Percentiles rank a stretch among this genome's conserved stretches.
phyloP scores from a whole-genome alignment of 2,888 invertebrate genomes.

The Temnothorax ravouxi region DNA sequence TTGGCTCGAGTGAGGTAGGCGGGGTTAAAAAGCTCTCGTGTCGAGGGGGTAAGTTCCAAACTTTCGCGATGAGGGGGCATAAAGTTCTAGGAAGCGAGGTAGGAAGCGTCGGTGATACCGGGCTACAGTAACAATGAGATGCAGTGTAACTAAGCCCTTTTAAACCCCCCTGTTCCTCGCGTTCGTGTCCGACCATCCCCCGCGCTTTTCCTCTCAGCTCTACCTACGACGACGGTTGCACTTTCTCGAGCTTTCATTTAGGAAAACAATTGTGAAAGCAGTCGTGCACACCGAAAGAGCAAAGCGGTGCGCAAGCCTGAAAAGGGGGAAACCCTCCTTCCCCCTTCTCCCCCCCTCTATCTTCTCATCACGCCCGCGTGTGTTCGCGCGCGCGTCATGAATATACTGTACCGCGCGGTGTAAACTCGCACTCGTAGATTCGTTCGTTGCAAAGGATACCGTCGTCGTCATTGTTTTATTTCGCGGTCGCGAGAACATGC shows the following conservation, averaged over 20 bases:
- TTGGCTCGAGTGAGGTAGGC: slow-evolving; percentile 39
- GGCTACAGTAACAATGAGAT: slow-evolving; percentile 72
- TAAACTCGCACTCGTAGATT: slow-evolving; percentile 54
- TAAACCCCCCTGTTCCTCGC: slow-evolving; percentile 37
- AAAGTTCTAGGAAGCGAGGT: slow-evolving; percentile 55
- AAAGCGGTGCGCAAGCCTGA: slow-evolving; percentile 57
- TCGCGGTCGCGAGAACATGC: slow-evolving; percentile 43
- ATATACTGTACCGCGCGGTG: slow-evolving; percentile 21
- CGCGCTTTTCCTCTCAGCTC: slow-evolving; percentile 41
- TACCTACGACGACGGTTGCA: slow-evolving; percentile 40
- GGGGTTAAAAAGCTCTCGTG: slow-evolving; percentile 66
- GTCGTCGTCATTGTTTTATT: slow-evolving; percentile 54
- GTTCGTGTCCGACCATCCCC: slow-evolving; percentile 51
- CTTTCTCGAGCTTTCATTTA: slow-evolving; percentile 77
- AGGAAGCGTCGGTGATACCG: slow-evolving; percentile 61
- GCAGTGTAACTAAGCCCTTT: slow-evolving; percentile 72
- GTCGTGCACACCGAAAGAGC: slow-evolving; percentile 64
- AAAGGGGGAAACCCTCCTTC: slow-evolving; percentile 41
- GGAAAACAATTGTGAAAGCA: slow-evolving; percentile 77
- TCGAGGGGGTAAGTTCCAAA: slow-evolving; percentile 66
- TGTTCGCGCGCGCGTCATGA: slow-evolving; percentile 42
- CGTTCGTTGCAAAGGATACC: slow-evolving; percentile 49
- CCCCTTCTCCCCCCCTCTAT: not conserved
- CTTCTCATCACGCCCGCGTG: not conserved
- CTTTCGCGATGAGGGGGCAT: slow-evolving; percentile 61